Evolutionary conservation across 2,888 invertebrate genomes (phyloP), one percentile per base, ranked within the genome.

Genomic region (Tortrix viridana): DNA sequence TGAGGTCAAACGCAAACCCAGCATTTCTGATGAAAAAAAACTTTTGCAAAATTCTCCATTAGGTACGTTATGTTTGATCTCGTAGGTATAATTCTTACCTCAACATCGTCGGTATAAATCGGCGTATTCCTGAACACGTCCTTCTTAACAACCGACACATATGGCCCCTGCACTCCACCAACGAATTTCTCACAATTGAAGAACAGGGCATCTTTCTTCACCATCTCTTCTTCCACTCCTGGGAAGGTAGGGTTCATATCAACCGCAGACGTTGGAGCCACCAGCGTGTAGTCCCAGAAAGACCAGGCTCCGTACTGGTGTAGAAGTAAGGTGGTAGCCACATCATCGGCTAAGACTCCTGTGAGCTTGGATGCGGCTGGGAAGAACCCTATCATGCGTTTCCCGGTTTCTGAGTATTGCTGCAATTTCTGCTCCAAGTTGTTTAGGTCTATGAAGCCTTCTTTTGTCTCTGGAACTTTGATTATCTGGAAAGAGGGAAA

Each of bases 121-220:
- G 84, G 74, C 1, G 84, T 89, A 67, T 90, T 85, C 66, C 80
- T 88, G 47, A 94, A 88, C 1, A 94, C 86, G 18, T 89, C 85
- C 60, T 85, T 90, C 75, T 94, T 94, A 19, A 90, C 87, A 19
- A 94, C 90, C 7, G 93, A 84, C 14, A 94, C 88, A 82, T 94
- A 95, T 12, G 98, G 97, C 0, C 97, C 97, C 77, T 97, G 97
- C 0, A 97, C 96, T 0, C 98, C 98, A 0, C 98, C 98, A 41
- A 97, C 94, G 82, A 98, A 97, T 85, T 98, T 98, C 89, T 97
- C 97, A 53, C 96, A 95, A 57, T 97, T 96, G 81, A 98, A 96
- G 85, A 97, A 97, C 60, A 98, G 90, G 0, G 97, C 97, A 85
- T 98, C 98, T 80, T 98, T 97, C 84, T 95, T 94, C 44, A 95